Conservation (phyloP, 2,113 vertebrate species). For the Octodon degus region DNA sequence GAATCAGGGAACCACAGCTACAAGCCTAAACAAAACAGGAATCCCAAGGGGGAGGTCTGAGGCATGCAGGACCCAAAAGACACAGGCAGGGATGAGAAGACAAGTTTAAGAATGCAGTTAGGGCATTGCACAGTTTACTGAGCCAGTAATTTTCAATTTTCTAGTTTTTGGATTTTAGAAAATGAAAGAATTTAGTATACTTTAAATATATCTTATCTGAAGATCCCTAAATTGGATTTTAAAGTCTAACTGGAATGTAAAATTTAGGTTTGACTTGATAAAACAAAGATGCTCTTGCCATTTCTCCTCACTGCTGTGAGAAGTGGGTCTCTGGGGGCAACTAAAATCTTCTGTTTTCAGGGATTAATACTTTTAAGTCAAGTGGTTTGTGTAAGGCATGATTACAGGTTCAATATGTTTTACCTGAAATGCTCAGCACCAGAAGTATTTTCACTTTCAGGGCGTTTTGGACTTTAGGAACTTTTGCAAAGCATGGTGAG, state of each 20-base stretch:
- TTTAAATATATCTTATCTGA: background rate
- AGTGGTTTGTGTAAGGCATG: background rate
- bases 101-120: background rate
- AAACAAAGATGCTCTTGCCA: background rate
- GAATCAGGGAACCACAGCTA: background rate
- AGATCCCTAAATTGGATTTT: background rate
- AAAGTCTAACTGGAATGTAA: background rate
- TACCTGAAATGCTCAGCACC: background rate
- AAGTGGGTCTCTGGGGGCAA: background rate
- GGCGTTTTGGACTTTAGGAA: background rate
- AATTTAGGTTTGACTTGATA: background rate
- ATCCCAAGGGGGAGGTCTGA: background rate
- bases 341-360: background rate
- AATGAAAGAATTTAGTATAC: background rate
- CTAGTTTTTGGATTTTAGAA: conserved; percentile 7
- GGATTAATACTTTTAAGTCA: background rate
- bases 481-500: background rate
- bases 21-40: background rate
- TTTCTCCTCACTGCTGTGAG: background rate
- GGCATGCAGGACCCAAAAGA: background rate
- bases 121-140: background rate
- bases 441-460: background rate
- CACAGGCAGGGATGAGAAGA: background rate
- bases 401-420: background rate
- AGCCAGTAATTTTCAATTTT: background rate